Base-by-base conservation (phyloP, 2,888 invertebrate genomes). In the Fragum whitleyi region DNA sequence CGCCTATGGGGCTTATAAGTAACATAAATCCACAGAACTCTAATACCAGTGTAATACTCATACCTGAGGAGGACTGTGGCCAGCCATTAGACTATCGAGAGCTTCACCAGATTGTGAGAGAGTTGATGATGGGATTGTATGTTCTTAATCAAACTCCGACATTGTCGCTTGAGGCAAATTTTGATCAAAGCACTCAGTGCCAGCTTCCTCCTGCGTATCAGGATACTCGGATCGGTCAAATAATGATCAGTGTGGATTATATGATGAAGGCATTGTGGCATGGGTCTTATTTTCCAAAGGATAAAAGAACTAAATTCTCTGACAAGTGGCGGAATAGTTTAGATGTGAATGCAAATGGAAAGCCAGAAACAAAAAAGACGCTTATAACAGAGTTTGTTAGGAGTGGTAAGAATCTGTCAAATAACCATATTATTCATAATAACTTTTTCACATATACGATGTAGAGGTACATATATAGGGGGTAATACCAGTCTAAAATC, bases 201-300 rank as follows among this genome's bases (percentile, higher is more conserved):
- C 93, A 93, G 86, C 73, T 94, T 23, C 94, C 94, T 0, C 93
- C 94, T 5, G 93, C 93, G 0, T 94, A 93, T 78, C 81, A 90
- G 16, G 92, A 94, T 81, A 93, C 93, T 0, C 83, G 90, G 26
- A 88, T 94, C 5, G 94, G 94, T 9, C 94, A 94, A 85, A 83
- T 93, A 3, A 85, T 94, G 74, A 91, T 92, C n/a, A 90, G 89
- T 76, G 91, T 94, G 1, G 94, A 94, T 87, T 94, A 93, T 84
- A 93, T 93, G 92, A 90, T 94, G 89, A 94, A 94, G 77, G 88
- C 91, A 3, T 79, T 94, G 53, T 94, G 94, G 94, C 94, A 94
- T 87, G 94, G 94, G 1, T 91, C 91, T 21, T 93, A 92, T 79
- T 91, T 94, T 72, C 92, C 94, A 0, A 91, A 91, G 79, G 94